phyloP scores from a whole-genome alignment of 2,888 invertebrate genomes.

The Papilio demoleus region DNA sequence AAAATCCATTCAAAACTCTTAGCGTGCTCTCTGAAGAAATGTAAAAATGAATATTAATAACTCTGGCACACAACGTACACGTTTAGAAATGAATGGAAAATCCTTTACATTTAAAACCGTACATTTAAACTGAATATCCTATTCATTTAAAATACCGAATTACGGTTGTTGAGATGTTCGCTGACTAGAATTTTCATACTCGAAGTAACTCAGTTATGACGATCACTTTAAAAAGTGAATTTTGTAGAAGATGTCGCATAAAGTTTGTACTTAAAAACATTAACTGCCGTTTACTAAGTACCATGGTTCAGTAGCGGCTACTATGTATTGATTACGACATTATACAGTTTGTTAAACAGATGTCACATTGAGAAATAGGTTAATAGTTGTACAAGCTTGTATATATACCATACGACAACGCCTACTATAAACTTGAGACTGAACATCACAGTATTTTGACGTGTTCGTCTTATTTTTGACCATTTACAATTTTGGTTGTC shows the following conservation, averaged over 20 bases:
- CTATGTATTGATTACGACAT: neutral
- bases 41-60: slow-evolving; percentile 20
- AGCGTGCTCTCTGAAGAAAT: slow-evolving; percentile 22
- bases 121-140: slow-evolving; percentile 8
- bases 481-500: neutral
- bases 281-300: neutral
- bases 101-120: neutral
- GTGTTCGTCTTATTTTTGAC: neutral
- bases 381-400: neutral
- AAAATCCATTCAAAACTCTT: slow-evolving; percentile 24
- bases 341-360: slow-evolving; percentile 5
- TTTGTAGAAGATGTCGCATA: neutral
- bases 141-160: slow-evolving; percentile 10
- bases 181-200: neutral
- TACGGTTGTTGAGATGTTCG: neutral
- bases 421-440: neutral
- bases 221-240: neutral
- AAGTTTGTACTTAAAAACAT: neutral
- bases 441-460: neutral
- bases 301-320: neutral
- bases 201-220: neutral
- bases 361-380: slow-evolving; percentile 2
- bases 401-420: neutral
- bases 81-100: slow-evolving; percentile 13
- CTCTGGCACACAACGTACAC: neutral